Evolutionary conservation across 2,888 invertebrate species (phyloP).

Genomic region (Oxycera nigricornis): DNA sequence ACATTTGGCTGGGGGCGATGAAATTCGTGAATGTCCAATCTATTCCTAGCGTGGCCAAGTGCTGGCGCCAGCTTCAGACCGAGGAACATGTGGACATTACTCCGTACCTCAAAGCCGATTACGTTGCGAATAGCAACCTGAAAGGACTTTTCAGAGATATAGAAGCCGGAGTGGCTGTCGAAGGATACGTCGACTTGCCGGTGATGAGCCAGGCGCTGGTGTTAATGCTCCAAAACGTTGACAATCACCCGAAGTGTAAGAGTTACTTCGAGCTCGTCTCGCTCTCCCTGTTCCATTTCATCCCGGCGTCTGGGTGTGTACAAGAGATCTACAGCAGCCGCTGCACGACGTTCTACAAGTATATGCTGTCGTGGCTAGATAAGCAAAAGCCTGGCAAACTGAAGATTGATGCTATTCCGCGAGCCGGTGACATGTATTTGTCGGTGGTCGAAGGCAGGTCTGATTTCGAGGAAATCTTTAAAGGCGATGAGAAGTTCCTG

Average conservation of each 20-base stretch:
- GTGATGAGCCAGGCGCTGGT: conserved; percentile 59
- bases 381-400: conserved; percentile 42
- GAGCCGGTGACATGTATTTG: conserved; percentile 50
- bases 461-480: conserved; percentile 51
- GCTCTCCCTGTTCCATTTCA: conserved; percentile 57
- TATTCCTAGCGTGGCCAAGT: not conserved
- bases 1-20: conserved; percentile 69
- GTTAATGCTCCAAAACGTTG: conserved; percentile 55
- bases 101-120: not conserved
- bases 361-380: conserved; percentile 52
- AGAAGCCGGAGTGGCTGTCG: conserved; percentile 57
- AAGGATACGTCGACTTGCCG: conserved; percentile 56
- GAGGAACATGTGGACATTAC: not conserved
- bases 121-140: conserved; percentile 38
- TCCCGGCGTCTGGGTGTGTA: conserved; percentile 53
- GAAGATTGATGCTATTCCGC: conserved; percentile 42
- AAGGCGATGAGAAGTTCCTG: conserved; percentile 45
- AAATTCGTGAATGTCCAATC: conserved; percentile 51
- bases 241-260: conserved; percentile 51
- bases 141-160: conserved; percentile 60
- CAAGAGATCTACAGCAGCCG: conserved; percentile 50
- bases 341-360: conserved; percentile 48
- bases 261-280: conserved; percentile 62
- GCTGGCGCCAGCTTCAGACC: not conserved
- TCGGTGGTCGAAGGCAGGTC: conserved; percentile 48